phyloP scores from a whole-genome alignment of 2,113 vertebrate genomes.

The Daubentonia madagascariensis region DNA sequence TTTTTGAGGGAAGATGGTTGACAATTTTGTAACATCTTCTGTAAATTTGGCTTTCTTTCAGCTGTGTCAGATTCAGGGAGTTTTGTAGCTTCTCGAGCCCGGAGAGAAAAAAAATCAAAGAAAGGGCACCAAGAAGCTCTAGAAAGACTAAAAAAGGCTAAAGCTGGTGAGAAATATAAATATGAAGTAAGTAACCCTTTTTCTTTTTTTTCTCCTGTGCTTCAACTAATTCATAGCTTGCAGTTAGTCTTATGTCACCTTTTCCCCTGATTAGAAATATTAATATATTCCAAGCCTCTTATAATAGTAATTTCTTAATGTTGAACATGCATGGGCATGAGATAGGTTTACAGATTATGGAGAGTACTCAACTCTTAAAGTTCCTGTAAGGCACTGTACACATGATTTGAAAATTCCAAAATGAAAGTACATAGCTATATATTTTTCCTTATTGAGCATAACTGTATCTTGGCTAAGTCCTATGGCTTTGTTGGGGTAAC shows the following conservation, averaged over 20 bases:
- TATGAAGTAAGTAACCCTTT: slow-evolving; percentile 90
- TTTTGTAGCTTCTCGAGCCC: slow-evolving; percentile 89
- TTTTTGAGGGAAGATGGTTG: slow-evolving; percentile 44
- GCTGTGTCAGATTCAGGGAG: slow-evolving; percentile 77
- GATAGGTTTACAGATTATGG: neutral
- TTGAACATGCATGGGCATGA: neutral
- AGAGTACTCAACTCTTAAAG: neutral
- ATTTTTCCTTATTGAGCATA: neutral
- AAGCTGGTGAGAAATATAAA: slow-evolving; percentile 95
- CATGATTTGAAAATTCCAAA: slow-evolving; percentile 10
- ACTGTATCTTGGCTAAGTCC: neutral
- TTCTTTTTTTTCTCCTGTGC: neutral
- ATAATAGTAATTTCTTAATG: neutral
- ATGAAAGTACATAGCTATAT: neutral
- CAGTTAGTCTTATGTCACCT: neutral
- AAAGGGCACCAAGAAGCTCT: slow-evolving; percentile 93
- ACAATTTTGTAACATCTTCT: slow-evolving; percentile 31
- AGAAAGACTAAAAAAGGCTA: slow-evolving; percentile 93
- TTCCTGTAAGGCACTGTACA: neutral
- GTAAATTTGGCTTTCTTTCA: slow-evolving; percentile 62
- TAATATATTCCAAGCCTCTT: neutral
- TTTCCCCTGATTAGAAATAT: slow-evolving; percentile 14
- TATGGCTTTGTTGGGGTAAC: neutral
- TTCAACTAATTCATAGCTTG: neutral
- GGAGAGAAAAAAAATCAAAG: slow-evolving; percentile 92